phyloP scores from a whole-genome alignment of 2,888 invertebrate species.

The Emmelina monodactyla region DNA sequence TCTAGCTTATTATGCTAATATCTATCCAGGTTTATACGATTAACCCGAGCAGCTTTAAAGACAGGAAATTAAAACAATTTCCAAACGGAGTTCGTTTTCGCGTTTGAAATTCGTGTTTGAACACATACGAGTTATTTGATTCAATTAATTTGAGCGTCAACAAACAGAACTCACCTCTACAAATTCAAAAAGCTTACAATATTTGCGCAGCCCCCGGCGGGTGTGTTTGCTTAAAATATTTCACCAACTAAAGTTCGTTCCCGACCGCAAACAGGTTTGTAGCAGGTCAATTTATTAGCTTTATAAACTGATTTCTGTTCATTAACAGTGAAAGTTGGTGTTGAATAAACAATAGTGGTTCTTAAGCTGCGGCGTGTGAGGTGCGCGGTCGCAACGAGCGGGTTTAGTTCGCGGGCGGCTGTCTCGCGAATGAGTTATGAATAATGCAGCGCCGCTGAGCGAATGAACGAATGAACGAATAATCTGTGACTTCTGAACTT shows the following conservation, averaged over 20 bases:
- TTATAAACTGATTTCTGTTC: slow-evolving; percentile 19
- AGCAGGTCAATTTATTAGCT: slow-evolving; percentile 17
- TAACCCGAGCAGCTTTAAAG: no score
- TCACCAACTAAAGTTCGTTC: slow-evolving; percentile 13
- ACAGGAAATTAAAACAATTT: no score
- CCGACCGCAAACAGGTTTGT: slow-evolving; percentile 10
- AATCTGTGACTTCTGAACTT: not conserved
- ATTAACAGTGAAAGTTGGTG: slow-evolving; percentile 11
- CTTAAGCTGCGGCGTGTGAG: not conserved
- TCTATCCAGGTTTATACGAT: no score
- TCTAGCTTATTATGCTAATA: no score
- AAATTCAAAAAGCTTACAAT: slow-evolving; percentile 1
- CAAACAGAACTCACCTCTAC: no score
- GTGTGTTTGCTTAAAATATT: slow-evolving; percentile 14
- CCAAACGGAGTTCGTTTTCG: no score
- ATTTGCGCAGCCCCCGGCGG: slow-evolving; percentile 11
- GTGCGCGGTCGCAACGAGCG: not conserved
- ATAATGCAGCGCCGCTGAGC: not conserved
- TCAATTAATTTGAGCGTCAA: not conserved
- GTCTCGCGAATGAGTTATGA: not conserved
- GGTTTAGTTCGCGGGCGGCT: not conserved
- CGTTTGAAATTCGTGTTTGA: no score
- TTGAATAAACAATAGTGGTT: not conserved
- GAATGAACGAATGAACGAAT: no score
- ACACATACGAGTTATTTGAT: not conserved